phyloP scores from a whole-genome alignment of 1,140 invertebrate genomes.

The Drosophila persimilis region DNA sequence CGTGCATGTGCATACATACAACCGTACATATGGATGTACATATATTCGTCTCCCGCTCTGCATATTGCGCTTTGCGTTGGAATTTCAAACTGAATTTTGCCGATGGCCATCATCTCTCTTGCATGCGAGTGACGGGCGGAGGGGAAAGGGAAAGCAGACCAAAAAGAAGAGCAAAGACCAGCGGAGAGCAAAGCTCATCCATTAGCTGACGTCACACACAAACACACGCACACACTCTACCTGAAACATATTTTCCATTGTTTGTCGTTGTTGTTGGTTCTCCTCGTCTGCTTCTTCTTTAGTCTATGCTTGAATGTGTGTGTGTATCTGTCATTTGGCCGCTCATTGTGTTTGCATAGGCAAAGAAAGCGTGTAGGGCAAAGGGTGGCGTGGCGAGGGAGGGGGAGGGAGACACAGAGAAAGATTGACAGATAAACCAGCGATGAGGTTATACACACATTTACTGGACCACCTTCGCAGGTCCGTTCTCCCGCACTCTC shows the following conservation, averaged over 20 bases:
- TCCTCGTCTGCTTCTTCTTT: slow-evolving; percentile 30
- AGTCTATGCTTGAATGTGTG: slow-evolving; percentile 50
- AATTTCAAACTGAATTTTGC: slow-evolving; percentile 35
- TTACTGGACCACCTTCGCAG: slow-evolving; percentile 54
- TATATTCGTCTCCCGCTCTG: slow-evolving; percentile 13
- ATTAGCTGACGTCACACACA: slow-evolving; percentile 42
- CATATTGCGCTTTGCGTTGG: slow-evolving; percentile 21
- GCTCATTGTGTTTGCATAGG: slow-evolving; percentile 57
- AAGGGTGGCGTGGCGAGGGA: slow-evolving; percentile 6
- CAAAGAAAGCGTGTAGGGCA: background rate
- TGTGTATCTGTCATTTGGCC: slow-evolving; percentile 61
- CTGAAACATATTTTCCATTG: slow-evolving; percentile 33
- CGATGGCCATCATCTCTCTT: slow-evolving; percentile 25
- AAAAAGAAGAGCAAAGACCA: slow-evolving; percentile 27
- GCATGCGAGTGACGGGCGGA: slow-evolving; percentile 5
- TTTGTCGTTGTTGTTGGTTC: slow-evolving; percentile 26
- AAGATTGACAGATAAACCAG: slow-evolving; percentile 49
- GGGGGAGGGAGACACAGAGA: slow-evolving; percentile 3
- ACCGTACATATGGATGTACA: background rate
- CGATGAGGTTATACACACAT: slow-evolving; percentile 33
- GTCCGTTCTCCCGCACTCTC: slow-evolving; percentile 19
- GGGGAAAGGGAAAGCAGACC: slow-evolving; percentile 8
- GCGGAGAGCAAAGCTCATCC: slow-evolving; percentile 42
- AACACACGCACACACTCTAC: slow-evolving; percentile 14
- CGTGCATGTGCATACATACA: too few species aligned